phyloP scores from a whole-genome alignment of 30 jellyfish, hydroid and myxozoan species.

The Aurelia aurita complex sp. Pacific region DNA sequence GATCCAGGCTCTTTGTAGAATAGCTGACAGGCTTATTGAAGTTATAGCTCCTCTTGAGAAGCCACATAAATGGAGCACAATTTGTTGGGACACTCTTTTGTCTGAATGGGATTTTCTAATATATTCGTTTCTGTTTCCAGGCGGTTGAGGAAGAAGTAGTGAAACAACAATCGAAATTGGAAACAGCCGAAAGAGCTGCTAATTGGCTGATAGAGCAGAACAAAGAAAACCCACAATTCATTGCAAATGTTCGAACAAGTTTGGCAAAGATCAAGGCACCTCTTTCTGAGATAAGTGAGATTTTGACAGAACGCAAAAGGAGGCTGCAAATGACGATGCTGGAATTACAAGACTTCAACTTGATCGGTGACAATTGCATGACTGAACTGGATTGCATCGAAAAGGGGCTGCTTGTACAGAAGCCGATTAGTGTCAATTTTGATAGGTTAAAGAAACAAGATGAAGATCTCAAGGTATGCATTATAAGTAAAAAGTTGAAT shows the following conservation, averaged over 20 bases:
- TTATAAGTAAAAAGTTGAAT: too few relatives aligned
- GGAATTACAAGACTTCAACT: slow-evolving; percentile 64
- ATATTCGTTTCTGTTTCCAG: slow-evolving; percentile 5
- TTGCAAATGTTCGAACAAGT: slow-evolving; percentile 69
- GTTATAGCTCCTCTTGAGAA: too few relatives aligned
- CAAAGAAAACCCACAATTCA: slow-evolving; percentile 84
- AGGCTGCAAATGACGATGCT: slow-evolving; percentile 66
- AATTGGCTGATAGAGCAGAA: slow-evolving; percentile 75
- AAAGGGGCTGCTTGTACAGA: slow-evolving; percentile 46
- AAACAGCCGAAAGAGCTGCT: slow-evolving; percentile 68
- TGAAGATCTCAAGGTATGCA: slow-evolving; percentile 78
- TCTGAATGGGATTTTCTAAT: too few relatives aligned
- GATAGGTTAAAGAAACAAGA: slow-evolving; percentile 54
- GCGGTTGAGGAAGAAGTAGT: slow-evolving; percentile 68
- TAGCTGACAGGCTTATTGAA: too few relatives aligned
- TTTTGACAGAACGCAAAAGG: slow-evolving; percentile 63
- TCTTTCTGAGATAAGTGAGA: slow-evolving; percentile 48
- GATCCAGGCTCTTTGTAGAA: too few relatives aligned
- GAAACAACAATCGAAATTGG: slow-evolving; percentile 76
- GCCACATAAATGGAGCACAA: too few relatives aligned
- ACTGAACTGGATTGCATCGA: slow-evolving; percentile 58
- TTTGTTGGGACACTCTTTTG: too few relatives aligned
- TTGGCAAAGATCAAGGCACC: slow-evolving; percentile 73
- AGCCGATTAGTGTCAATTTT: slow-evolving; percentile 84
- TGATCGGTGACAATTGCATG: slow-evolving; percentile 36